Base-by-base conservation (phyloP, 2,797 vertebrate genomes). In the Dermochelys coriacea region DNA sequence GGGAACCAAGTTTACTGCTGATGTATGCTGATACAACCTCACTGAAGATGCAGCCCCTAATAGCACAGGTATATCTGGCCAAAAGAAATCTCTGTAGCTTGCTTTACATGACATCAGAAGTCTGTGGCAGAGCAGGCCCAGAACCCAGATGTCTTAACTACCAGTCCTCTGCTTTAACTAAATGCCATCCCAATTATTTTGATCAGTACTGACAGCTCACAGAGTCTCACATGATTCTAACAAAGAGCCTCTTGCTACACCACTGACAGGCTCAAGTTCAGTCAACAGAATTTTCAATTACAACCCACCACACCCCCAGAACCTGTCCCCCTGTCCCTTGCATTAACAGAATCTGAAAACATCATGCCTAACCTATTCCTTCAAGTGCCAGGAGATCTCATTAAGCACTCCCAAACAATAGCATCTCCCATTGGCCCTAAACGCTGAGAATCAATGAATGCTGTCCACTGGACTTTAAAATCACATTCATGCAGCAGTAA, bases 381-480 rank as follows among this genome's bases (percentile, higher is more conserved):
- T 91, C 84, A 87, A 85, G 68, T 85, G 82, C 82, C 52, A 50
- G 34, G 47, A 52, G 94, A 82, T 71, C 81, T 93, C 86, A 79
- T 86, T 91, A 88, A 93, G n/a, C 61, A 79, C 34, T 91, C 18
- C 82, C 12, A 45, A 91, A 92, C 84, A 80, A 86, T 49, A 92
- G 88, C 88, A 90, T 81, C 94, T 91, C 94, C 47, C 29, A 83
- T 83, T 75, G 92, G 59, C 74, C 82, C 52, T 16, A 86, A 87
- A 88, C 68, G 49, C 45, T 82, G 52, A 2, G 1, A 5, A 95
- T 93, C 93, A 87, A 90, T 91, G 90, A 93, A 78, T 68, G 86
- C 34, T 85, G 84, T 93, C 90, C 93, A 79, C 84, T 34, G 41
- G 84, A 85, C 90, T 96, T 94, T 75, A 94, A 54, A 37, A 88